These are phyloP conservation scores for Eulimnadia texana DNA, from an alignment of 1,140 invertebrate genomes.

Conservation along the genomic window DNA sequence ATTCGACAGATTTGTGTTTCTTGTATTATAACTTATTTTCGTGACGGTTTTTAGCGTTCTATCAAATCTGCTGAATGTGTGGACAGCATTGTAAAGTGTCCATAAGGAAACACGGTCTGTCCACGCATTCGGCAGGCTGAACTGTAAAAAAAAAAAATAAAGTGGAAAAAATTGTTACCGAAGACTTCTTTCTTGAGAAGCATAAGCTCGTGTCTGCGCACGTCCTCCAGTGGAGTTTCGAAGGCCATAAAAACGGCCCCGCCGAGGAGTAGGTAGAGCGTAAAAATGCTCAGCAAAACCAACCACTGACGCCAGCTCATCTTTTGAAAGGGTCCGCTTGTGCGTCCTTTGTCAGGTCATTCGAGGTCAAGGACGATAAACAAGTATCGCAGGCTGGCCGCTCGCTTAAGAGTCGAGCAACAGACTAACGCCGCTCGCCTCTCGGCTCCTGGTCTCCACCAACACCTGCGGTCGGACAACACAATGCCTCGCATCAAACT, in stretches of 20 bases:
- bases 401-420: neutral
- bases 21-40: too few relatives aligned
- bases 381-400: neutral
- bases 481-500: too few relatives aligned
- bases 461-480: too few relatives aligned
- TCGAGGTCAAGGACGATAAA: neutral
- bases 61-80: too few relatives aligned
- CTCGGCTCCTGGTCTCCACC: neutral
- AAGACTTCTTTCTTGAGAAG: constrained; percentile 27
- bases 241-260: constrained; percentile 58
- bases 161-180: neutral
- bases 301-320: constrained; percentile 11
- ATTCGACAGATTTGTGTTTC: too few relatives aligned
- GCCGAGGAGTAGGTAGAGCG: constrained; percentile 53
- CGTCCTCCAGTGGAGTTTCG: constrained; percentile 49
- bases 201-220: constrained; percentile 35
- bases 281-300: constrained; percentile 42
- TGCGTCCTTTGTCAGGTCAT: neutral
- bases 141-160: too few relatives aligned
- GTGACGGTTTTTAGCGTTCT: too few relatives aligned
- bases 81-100: too few relatives aligned
- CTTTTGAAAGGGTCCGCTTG: neutral
- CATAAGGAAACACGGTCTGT: too few relatives aligned
- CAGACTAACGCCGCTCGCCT: neutral
- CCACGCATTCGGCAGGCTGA: too few relatives aligned